Conservation (phyloP, 2,888 invertebrate genomes). For the Morinoia aosen region DNA sequence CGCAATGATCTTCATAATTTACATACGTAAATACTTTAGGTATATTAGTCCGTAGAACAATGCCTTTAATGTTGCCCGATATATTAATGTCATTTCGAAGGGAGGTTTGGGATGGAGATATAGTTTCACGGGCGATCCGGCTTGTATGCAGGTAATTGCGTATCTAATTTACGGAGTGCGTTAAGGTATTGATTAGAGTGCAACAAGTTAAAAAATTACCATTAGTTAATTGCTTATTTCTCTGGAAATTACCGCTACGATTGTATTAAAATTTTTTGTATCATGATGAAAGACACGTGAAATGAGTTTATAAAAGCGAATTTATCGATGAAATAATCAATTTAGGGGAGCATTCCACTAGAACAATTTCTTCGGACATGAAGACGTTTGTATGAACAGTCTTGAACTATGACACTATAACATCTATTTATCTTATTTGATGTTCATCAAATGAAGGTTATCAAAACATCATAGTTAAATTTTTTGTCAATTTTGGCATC, state of each 20-base stretch:
- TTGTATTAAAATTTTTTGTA: too few species aligned
- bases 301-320: too few species aligned
- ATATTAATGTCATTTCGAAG: not conserved
- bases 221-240: not conserved
- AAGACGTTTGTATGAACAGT: not conserved
- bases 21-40: not conserved
- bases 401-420: not conserved
- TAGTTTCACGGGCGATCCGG: not conserved
- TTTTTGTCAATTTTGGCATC: not conserved
- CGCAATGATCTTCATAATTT: slow-evolving; percentile 4
- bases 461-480: not conserved
- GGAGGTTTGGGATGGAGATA: not conserved
- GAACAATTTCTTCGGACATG: not conserved
- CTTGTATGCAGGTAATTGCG: not conserved
- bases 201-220: not conserved
- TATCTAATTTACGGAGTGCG: not conserved
- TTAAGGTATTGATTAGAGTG: not conserved
- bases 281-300: too few species aligned
- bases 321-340: not conserved
- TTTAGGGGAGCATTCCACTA: not conserved
- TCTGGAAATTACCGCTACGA: not conserved
- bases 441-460: not conserved
- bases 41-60: not conserved
- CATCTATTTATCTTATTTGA: not conserved
- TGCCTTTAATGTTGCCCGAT: not conserved